Conservation (phyloP, 1,140 invertebrate species). For the Sminthurinus signatus region DNA sequence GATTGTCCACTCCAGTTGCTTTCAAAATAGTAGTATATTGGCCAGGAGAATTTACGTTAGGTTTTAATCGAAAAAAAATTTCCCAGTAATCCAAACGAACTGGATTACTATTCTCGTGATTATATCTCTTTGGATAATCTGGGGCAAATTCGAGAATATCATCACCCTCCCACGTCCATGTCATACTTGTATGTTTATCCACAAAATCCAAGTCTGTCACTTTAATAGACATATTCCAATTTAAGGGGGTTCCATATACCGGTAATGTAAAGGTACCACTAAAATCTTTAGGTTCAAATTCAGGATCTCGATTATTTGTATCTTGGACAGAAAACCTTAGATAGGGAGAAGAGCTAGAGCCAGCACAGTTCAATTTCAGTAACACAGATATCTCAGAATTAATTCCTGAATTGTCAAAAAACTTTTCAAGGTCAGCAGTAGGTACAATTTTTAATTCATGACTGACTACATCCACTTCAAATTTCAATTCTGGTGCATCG, state of each 20-base stretch:
- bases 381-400: neutral
- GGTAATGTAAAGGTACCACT: neutral
- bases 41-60: no score
- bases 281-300: neutral
- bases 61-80: neutral
- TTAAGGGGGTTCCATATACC: neutral
- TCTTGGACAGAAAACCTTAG: neutral
- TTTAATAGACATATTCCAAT: neutral
- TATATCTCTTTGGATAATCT: no score
- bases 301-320: neutral
- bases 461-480: no score
- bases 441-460: no score
- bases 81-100: neutral
- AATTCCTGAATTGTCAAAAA: neutral
- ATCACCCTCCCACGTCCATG: no score
- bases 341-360: no score
- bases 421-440: neutral
- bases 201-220: neutral
- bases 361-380: no score
- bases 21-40: no score
- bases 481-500: no score
- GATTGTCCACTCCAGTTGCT: no score
- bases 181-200: neutral
- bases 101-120: no score
- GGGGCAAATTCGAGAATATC: no score